A percentile compares a stretch with the other conserved stretches of the same genome.
Evolutionary conservation across 2,888 invertebrate species (phyloP).

Genomic region (Ecdyonurus torrentis): DNA sequence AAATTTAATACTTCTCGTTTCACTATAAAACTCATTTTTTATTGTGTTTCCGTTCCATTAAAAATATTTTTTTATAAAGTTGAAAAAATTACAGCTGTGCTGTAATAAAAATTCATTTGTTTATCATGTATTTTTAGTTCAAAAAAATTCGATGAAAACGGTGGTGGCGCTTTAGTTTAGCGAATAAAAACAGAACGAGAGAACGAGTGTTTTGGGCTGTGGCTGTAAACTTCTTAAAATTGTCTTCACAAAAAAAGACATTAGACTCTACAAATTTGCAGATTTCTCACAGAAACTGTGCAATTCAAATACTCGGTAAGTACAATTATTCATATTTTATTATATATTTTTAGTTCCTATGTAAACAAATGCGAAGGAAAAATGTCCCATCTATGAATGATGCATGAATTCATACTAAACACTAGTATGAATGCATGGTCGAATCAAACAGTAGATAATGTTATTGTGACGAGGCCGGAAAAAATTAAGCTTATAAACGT

Average conservation of each 20-base stretch:
- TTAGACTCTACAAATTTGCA: not conserved
- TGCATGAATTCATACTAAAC: too few species aligned
- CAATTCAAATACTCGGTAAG: not conserved
- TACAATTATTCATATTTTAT: not conserved
- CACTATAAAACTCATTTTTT: slow-evolving; percentile 12
- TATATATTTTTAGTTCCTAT: not conserved
- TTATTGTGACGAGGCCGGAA: too few species aligned
- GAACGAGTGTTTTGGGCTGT: not conserved
- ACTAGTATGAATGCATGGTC: too few species aligned
- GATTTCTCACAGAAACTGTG: not conserved
- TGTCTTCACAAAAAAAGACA: not conserved
- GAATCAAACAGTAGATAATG: too few species aligned
- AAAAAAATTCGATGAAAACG: too few species aligned
- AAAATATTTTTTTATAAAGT: too few species aligned
- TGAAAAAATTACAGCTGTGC: too few species aligned
- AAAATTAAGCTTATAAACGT: too few species aligned
- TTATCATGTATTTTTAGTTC: too few species aligned
- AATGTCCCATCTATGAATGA: not conserved
- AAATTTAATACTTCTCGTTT: slow-evolving; percentile 43
- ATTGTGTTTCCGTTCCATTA: too few species aligned
- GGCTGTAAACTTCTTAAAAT: not conserved
- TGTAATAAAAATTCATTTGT: not conserved
- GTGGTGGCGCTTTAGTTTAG: not conserved
- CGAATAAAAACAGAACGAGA: not conserved
- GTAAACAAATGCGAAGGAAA: not conserved